Base-by-base conservation (phyloP, 2,888 invertebrate genomes). In the Hemithea aestivaria region DNA sequence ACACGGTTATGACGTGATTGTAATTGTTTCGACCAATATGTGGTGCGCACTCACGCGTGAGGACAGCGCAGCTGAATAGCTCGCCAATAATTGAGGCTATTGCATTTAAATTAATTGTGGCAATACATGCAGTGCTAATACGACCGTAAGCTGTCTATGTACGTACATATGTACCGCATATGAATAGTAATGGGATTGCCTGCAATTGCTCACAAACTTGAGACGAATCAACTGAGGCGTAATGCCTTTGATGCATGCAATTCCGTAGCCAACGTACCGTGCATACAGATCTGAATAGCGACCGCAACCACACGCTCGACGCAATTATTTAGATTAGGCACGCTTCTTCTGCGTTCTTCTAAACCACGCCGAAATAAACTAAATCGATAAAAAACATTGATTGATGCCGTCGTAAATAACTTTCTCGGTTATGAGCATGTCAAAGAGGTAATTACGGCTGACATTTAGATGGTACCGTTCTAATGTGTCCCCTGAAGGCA, bases 81-180 rank as follows among this genome's bases (percentile, higher is more conserved):
- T 59, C 54, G 61, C 68, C 71, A 69, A 71, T 80, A 76, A 83
- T 80, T 81, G 76, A 66, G 69, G 80, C 73, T 73, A 77, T 81
- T 79, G 75, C 79, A 71, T 80, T 80, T 76, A 77, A 80, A 81
- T 82, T 82, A 80, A 83, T 82, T 75, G 77, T 69, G 61, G 67
- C 73, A 67, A 70, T 68, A 67, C 68, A 73, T 70, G 71, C 70
- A 66, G 64, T 53, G 57, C 62, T 72, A 72, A 75, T 72, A 66
- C 66, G 61, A 25, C 57, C 63, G 64, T 65, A 62, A 60, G 63
- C 51, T 52, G 52, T 28, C 41, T 57, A 56, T 59, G 23, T 51
- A 53, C 51, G 50, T 62, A 64, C 65, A 60, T 66, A 71, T 69
- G 71, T 73, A 73, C 58, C 48, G 50, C 60, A 63, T 60, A 63